phyloP scores from a whole-genome alignment of 2,797 vertebrate species.

The Sebastes trivittatus region DNA sequence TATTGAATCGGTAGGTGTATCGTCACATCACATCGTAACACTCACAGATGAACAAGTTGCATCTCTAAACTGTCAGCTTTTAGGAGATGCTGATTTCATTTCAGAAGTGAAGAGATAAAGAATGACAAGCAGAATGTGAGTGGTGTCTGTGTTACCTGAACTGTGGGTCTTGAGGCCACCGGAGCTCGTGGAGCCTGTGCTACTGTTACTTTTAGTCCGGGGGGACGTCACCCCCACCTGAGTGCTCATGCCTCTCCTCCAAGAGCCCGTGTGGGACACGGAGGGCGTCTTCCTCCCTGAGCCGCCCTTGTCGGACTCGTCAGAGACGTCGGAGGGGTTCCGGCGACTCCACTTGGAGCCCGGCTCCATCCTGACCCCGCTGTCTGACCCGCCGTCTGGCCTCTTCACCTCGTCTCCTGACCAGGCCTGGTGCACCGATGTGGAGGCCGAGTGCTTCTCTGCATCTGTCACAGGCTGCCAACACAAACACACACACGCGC shows the following conservation, averaged over 20 bases:
- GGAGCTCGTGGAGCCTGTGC: conserved; percentile 73
- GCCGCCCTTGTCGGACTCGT: conserved; percentile 94
- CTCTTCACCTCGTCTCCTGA: conserved; percentile 90
- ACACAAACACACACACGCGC: conserved; percentile 27
- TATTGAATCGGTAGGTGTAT: no score
- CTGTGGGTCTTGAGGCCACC: conserved; percentile 86
- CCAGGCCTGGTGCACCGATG: conserved; percentile 86
- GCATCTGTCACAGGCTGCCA: conserved; percentile 88
- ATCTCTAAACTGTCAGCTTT: no score
- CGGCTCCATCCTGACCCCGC: conserved; percentile 89
- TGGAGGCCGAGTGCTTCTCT: conserved; percentile 89
- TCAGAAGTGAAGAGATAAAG: neutral
- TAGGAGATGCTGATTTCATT: neutral
- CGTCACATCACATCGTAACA: neutral
- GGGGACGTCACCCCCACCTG: conserved; percentile 96
- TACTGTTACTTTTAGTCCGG: conserved; percentile 85
- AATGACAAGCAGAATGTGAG: neutral
- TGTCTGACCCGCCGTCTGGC: conserved; percentile 90
- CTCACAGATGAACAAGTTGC: neutral
- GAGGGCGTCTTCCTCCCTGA: conserved; percentile 88
- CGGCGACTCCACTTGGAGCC: conserved; percentile 89
- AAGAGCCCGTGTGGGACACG: conserved; percentile 93
- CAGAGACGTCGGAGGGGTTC: conserved; percentile 92
- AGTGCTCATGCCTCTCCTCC: conserved; percentile 94
- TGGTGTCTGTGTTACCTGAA: conserved; percentile 82